Evolutionary conservation across 2,113 vertebrate species (phyloP), one percentile per base, ranked within the genome.

Genomic region (Tenrec ecaudatus): DNA sequence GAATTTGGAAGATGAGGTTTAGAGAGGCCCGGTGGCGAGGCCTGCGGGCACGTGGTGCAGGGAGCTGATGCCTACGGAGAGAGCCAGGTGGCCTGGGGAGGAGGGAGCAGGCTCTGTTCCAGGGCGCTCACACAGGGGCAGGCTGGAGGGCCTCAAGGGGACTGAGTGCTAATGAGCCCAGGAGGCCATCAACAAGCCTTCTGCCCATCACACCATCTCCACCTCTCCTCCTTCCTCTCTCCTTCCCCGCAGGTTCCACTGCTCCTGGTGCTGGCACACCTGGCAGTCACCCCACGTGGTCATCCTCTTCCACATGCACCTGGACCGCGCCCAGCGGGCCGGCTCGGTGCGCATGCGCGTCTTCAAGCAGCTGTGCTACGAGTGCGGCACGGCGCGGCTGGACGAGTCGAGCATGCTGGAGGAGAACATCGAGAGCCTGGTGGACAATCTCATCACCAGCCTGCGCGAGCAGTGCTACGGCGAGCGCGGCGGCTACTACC

Each of bases 381-480:
- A 11, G 25, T 98, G 98, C 31, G 57, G 86, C 0, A 2, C 82
- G 0, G 31, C 96, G 3, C 10, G 0, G 0, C 94, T 98, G 98
- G 98, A 98, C 40, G 78, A 97, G 60, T 98, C 98, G 0, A 12
- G 19, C 0, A 97, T 99, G 90, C 36, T 69, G 16, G 4, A 75
- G 1, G 98, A 98, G 5, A 98, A 98, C 95, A 15, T 98, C 0
- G 88, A 98, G 23, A 96, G 88, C n/a, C 95, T 99, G 81, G 94
- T 99, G 93, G 98, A 98, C 88, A 99, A 98, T 82, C 97, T 99
- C 85, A 94, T 99, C 87, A 91, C 97, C 84, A 99, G 98, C 96
- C 98, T 99, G 58, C 97, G 97, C 4, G 92, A 97, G 27, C 98
- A 98, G 95, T 98, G 98, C 97, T 99, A 99, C 19, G 29, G 82